Evolutionary conservation across 2,888 invertebrate genomes (phyloP).

Genomic region (Vesta saturnalis): DNA sequence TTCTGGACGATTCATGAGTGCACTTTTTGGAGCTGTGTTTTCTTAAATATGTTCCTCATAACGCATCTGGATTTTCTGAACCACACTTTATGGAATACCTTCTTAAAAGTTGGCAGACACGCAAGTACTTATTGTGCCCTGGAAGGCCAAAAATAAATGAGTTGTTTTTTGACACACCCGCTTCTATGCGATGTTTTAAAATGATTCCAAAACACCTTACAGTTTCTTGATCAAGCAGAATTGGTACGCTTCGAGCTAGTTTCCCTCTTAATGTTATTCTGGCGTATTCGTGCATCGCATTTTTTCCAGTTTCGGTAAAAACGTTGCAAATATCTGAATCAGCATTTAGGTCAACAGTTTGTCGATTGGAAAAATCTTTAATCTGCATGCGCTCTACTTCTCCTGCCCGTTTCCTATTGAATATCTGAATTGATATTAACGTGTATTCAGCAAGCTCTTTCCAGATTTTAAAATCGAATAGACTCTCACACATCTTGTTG

Average conservation of each 20-base stretch:
- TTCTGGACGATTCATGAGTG: not conserved
- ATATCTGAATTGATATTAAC: not conserved
- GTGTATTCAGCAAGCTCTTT: not conserved
- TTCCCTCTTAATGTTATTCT: not conserved
- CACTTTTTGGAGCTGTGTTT: not conserved
- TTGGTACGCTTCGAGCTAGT: not conserved
- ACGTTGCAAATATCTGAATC: not conserved
- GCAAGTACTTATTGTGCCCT: not conserved
- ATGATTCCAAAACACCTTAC: not conserved
- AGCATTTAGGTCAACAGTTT: not conserved
- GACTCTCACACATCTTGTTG: too few relatives aligned
- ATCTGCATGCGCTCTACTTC: not conserved
- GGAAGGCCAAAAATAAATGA: too few relatives aligned
- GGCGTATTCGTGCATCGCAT: not conserved
- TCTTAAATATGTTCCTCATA: not conserved
- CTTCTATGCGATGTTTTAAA: not conserved
- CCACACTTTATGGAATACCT: not conserved
- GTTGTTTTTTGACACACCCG: not conserved
- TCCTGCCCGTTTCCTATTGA: not conserved
- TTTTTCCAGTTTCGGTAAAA: not conserved
- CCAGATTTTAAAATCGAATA: not conserved
- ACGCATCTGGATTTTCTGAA: not conserved
- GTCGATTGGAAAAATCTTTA: not conserved
- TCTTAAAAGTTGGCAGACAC: not conserved
- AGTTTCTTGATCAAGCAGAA: not conserved